Conservation (phyloP, 2,797 vertebrate species). For the Cichlasoma orientale region DNA sequence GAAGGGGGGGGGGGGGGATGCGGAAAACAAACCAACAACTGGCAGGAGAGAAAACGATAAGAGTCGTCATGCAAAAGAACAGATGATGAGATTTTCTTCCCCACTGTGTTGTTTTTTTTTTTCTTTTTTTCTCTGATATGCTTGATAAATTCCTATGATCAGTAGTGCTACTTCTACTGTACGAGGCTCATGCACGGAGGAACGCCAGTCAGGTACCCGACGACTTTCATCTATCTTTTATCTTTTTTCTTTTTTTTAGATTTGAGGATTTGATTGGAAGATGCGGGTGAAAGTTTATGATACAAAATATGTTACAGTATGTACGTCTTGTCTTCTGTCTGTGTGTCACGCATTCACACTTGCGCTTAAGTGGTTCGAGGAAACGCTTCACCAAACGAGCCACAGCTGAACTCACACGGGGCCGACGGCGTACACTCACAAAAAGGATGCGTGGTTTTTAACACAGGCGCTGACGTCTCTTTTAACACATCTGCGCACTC, state of each 20-base stretch:
- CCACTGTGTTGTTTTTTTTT: constrained; percentile 24
- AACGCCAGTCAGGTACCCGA: constrained; percentile 24
- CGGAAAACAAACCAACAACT: constrained; percentile 52
- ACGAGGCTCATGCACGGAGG: constrained; percentile 81
- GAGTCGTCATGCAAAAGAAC: constrained; percentile 78
- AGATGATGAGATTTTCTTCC: constrained; percentile 39
- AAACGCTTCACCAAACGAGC: neutral
- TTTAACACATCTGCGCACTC: neutral
- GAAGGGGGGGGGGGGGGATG: neutral
- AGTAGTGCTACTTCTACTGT: constrained; percentile 75
- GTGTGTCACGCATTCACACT: constrained; percentile 7
- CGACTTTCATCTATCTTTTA: constrained; percentile 20
- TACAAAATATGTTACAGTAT: constrained; percentile 85
- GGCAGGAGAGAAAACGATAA: constrained; percentile 49
- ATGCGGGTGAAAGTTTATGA: constrained; percentile 83
- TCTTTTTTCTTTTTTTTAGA: neutral
- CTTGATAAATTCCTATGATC: constrained; percentile 50
- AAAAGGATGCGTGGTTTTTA: neutral
- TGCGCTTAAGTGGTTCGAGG: constrained; percentile 15
- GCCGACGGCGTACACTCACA: neutral
- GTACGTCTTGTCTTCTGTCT: constrained; percentile 48
- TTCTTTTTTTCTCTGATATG: constrained; percentile 41
- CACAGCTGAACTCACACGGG: neutral
- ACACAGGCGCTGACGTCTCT: neutral
- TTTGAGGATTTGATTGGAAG: constrained; percentile 65